Percentiles rank a stretch among this genome's conserved stretches.
These are phyloP conservation scores for Anguilla japonica DNA, from an alignment of 2,113 vertebrate genomes.

Conservation along the genomic window DNA sequence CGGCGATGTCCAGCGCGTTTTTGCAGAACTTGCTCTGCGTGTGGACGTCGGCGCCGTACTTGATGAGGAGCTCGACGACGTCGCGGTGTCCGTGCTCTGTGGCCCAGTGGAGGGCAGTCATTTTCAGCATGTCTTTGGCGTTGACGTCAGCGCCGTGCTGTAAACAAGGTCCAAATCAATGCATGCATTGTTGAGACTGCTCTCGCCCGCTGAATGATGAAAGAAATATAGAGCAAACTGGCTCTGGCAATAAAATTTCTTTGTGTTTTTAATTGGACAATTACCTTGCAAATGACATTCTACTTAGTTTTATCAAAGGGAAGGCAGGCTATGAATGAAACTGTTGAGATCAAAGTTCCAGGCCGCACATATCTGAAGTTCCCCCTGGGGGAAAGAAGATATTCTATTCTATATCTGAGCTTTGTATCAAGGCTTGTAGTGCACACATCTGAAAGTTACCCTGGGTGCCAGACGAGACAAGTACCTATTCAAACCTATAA, in stretches of 20 bases:
- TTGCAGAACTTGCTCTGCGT: constrained; percentile 87
- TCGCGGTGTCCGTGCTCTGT: constrained; percentile 82
- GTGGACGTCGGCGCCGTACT: constrained; percentile 84
- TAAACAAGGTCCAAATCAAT: constrained; percentile 31
- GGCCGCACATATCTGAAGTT: neutral
- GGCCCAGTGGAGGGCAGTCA: constrained; percentile 86
- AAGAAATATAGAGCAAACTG: neutral
- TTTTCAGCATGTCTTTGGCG: constrained; percentile 87
- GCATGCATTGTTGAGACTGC: neutral
- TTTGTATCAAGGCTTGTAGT: neutral
- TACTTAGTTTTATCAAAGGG: neutral
- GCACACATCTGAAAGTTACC: too few relatives aligned
- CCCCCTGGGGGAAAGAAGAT: too few relatives aligned
- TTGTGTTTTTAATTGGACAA: neutral
- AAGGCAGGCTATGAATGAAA: neutral
- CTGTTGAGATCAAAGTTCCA: neutral
- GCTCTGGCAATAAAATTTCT: neutral
- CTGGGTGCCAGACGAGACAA: neutral
- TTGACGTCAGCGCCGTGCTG: constrained; percentile 86
- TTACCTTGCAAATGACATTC: constrained; percentile 2
- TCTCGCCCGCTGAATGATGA: neutral
- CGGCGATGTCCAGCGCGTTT: constrained; percentile 81
- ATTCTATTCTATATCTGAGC: too few relatives aligned
- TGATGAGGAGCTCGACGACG: constrained; percentile 82
- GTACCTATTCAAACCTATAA: too few relatives aligned